These are phyloP conservation scores for Hyppa rectilinea DNA, from an alignment of 2,888 invertebrate species.

Conservation along the genomic window DNA sequence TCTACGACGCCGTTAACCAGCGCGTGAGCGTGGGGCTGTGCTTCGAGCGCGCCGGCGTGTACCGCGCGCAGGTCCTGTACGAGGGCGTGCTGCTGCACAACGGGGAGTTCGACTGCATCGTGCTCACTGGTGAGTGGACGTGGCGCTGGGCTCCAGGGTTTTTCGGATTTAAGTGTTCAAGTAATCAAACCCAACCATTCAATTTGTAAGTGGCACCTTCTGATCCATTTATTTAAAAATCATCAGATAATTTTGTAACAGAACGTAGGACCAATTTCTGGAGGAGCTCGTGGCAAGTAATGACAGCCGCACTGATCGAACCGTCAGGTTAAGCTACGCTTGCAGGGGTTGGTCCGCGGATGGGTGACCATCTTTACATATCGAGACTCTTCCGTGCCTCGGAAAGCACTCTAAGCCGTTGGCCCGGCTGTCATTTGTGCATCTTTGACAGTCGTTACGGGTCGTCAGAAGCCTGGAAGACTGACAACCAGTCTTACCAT, in stretches of 20 bases:
- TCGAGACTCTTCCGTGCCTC: too few relatives aligned
- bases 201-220: neutral
- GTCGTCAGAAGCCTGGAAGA: too few relatives aligned
- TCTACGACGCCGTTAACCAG: constrained; percentile 95
- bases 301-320: too few relatives aligned
- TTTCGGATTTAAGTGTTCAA: neutral
- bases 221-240: neutral
- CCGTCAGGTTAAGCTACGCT: too few relatives aligned
- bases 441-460: too few relatives aligned
- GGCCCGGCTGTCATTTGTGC: too few relatives aligned
- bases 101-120: constrained; percentile 97
- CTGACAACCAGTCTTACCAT: too few relatives aligned
- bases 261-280: neutral
- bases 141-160: too few relatives aligned
- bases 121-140: neutral
- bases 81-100: constrained; percentile 94
- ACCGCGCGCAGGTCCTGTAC: constrained; percentile 95
- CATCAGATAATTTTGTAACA: neutral
- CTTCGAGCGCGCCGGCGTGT: constrained; percentile 95
- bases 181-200: neutral
- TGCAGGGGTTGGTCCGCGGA: too few relatives aligned
- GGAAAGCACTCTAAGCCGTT: too few relatives aligned
- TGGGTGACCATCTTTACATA: too few relatives aligned
- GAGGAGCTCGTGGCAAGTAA: too few relatives aligned
- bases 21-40: constrained; percentile 94